These are phyloP conservation scores for Pseudomyrmex flavicornis DNA, from an alignment of 1,140 invertebrate species.

Conservation along the genomic window DNA sequence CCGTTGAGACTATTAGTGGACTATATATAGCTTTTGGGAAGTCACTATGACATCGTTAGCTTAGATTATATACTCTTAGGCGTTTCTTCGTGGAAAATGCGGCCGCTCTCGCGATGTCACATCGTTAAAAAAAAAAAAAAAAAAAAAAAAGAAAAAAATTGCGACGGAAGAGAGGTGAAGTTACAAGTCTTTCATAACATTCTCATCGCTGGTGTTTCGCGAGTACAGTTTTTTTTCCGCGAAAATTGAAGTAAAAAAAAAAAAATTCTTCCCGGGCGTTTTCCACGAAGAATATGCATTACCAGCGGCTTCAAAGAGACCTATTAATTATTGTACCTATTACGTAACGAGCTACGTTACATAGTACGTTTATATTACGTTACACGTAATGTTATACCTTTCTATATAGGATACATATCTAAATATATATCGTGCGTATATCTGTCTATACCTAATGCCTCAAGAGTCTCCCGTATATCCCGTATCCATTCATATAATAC, in stretches of 20 bases:
- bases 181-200: slow-evolving; percentile 25
- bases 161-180: background rate
- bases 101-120: background rate
- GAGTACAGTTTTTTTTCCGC: background rate
- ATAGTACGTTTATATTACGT: slow-evolving; percentile 77
- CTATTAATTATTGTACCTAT: slow-evolving; percentile 81
- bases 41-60: slow-evolving; percentile 82
- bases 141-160: background rate
- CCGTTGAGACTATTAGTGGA: slow-evolving; percentile 81
- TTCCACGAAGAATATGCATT: slow-evolving; percentile 81
- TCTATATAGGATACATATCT: slow-evolving; percentile 81
- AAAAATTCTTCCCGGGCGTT: slow-evolving; percentile 55
- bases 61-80: slow-evolving; percentile 81
- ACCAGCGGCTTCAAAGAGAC: slow-evolving; percentile 79
- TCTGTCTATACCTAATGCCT: slow-evolving; percentile 76
- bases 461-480: slow-evolving; percentile 61
- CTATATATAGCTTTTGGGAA: slow-evolving; percentile 79
- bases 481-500: slow-evolving; percentile 74
- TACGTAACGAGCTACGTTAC: slow-evolving; percentile 81
- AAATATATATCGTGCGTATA: slow-evolving; percentile 81
- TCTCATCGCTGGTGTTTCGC: background rate
- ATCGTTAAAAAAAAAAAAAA: too few species aligned
- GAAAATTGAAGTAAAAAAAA: background rate
- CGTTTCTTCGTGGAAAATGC: slow-evolving; percentile 81
- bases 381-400: slow-evolving; percentile 80